phyloP scores from a whole-genome alignment of 2,888 invertebrate genomes.

The Pimpla rufipes region DNA sequence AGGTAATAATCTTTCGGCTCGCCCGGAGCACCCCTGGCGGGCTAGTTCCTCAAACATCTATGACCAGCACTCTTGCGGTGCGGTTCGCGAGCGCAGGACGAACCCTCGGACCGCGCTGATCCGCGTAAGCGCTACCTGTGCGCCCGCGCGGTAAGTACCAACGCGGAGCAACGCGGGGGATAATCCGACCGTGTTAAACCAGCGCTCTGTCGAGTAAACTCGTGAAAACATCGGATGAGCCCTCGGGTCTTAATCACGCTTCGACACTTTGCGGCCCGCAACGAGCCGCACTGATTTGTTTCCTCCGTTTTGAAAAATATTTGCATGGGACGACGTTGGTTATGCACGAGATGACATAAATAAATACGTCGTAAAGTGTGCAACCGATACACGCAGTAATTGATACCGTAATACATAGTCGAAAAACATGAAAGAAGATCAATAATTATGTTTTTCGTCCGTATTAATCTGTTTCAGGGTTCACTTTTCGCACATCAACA shows the following conservation, averaged over 20 bases:
- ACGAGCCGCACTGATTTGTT: conserved; percentile 23
- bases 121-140: conserved; percentile 16
- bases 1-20: conserved; percentile 72
- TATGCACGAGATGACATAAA: not conserved
- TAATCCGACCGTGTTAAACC: conserved; percentile 72
- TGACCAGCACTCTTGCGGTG: conserved; percentile 13
- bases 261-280: conserved; percentile 74
- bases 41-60: conserved; percentile 27
- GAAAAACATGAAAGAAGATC: not conserved
- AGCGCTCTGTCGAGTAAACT: conserved; percentile 65
- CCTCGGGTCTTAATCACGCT: conserved; percentile 74
- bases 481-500: too few species aligned
- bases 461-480: not conserved
- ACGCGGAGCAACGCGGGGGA: conserved; percentile 58
- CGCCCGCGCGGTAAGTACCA: not conserved
- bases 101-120: conserved; percentile 6
- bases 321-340: conserved; percentile 14
- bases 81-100: conserved; percentile 8
- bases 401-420: not conserved
- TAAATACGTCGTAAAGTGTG: not conserved
- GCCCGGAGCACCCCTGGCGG: conserved; percentile 37
- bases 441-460: not conserved
- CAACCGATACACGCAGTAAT: not conserved
- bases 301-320: conserved; percentile 44
- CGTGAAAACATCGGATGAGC: conserved; percentile 78